A percentile compares a stretch with the other conserved stretches of the same genome.
phyloP scores from a whole-genome alignment of 1,140 invertebrate genomes.

The Acyrthosiphon pisum region DNA sequence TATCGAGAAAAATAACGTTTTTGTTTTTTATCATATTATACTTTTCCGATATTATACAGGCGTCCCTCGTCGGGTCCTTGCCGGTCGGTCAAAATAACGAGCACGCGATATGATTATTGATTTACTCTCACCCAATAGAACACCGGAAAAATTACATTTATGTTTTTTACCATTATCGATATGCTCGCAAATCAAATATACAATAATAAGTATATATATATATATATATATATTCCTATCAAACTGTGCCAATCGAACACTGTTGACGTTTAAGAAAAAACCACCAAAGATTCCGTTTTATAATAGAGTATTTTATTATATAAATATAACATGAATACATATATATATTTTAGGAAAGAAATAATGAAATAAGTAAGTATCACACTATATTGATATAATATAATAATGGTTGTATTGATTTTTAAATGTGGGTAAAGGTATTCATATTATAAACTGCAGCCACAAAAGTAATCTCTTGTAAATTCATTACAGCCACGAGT shows the following conservation, averaged over 20 bases:
- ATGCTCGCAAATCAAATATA: neutral
- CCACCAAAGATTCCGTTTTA: neutral
- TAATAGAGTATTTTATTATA: neutral
- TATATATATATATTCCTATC: neutral
- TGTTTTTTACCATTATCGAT: neutral
- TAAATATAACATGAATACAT: too few species aligned
- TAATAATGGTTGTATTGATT: neutral
- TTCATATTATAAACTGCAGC: neutral
- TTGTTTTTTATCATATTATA: neutral
- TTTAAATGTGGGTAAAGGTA: neutral
- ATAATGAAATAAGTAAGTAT: too few species aligned
- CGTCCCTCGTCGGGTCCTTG: neutral
- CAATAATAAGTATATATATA: neutral
- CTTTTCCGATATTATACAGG: neutral
- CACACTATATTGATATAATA: too few species aligned
- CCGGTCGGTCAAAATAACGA: neutral
- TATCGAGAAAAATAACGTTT: neutral
- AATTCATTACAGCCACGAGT: neutral
- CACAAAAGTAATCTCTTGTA: neutral
- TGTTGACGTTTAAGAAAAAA: neutral
- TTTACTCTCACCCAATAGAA: neutral
- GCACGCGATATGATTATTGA: neutral
- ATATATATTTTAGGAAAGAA: too few species aligned
- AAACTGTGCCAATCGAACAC: neutral
- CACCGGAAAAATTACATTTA: neutral